Base-by-base conservation (phyloP, 2,888 invertebrate genomes). In the Lepas anatifera region DNA sequence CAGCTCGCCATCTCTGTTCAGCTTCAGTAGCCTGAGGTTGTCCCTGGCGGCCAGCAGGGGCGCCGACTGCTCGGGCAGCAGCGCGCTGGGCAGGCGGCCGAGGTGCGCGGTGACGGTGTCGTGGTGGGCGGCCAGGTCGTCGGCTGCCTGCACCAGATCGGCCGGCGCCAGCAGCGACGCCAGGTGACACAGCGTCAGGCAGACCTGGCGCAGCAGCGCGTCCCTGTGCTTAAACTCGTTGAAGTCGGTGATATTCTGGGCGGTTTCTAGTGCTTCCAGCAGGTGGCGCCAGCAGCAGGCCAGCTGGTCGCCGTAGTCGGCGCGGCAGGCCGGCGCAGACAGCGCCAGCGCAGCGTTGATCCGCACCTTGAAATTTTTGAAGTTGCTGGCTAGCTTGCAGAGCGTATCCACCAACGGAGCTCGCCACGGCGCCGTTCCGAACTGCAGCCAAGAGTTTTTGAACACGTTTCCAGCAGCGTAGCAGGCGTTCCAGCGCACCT, bases 401-500 rank as follows among this genome's bases (percentile, higher is more conserved):
- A 93, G 75, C 18, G 84, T 84, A 22, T 84, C 81, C 75, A 89
- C 88, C 0, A 91, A 85, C 74, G 84, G 80, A 41, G 80, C 81
- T 87, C 85, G 85, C 85, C 86, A 87, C 8, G 75, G 74, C 22
- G 78, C 73, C 25, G 78, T 76, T 13, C 80, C 77, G 72, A 80
- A 76, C 39, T 78, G 76, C 67, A 84, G 79, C 25, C 80, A 78
- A 35, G 77, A 73, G 71, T 83, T 81, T 73, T 79, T 88, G 81
- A 94, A 85, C 72, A 90, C 84, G 76, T 88, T 90, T 35, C 92
- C 90, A 70, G 93, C 81, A 1, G 93, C 92, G 78, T 93, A 90
- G 78, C 94, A 95, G 1, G 93, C 88, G 80, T 95, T 95, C 95
- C 95, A 95, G 69, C 92, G 85, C 48, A 92, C 85, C 81, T 82